Evolutionary conservation across 2,888 invertebrate species (phyloP).

Genomic region (Physocephala rufipes): DNA sequence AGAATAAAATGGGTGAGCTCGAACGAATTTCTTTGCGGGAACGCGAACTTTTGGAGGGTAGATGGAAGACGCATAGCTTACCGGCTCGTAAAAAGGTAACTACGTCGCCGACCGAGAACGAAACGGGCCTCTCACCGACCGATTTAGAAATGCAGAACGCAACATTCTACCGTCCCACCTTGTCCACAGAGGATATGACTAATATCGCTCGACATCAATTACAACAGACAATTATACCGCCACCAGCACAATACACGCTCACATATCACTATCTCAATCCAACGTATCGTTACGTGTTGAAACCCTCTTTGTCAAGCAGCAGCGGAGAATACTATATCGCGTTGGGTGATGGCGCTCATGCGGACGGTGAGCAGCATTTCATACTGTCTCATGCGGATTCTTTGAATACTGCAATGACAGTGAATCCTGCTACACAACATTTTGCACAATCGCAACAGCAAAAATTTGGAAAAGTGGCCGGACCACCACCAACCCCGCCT

Average conservation of each 20-base stretch:
- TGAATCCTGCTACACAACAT: background rate
- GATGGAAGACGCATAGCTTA: conserved; percentile 90
- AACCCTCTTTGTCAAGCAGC: conserved; percentile 71
- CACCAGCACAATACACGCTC: conserved; percentile 68
- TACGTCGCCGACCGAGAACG: conserved; percentile 69
- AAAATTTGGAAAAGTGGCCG: conserved; percentile 40
- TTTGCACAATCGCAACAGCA: background rate
- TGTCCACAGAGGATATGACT: conserved; percentile 83
- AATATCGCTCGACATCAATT: conserved; percentile 60
- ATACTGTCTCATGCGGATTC: conserved; percentile 73
- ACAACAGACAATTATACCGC: conserved; percentile 63
- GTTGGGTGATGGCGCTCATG: conserved; percentile 67
- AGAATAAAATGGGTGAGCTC: conserved; percentile 84
- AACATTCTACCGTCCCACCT: conserved; percentile 78
- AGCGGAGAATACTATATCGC: conserved; percentile 79
- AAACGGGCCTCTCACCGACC: conserved; percentile 67
- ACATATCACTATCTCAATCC: conserved; percentile 79
- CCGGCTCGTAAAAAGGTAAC: conserved; percentile 84
- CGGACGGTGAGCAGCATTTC: conserved; percentile 73
- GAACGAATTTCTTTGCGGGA: conserved; percentile 84
- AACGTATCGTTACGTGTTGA: conserved; percentile 76
- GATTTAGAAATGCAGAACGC: conserved; percentile 55
- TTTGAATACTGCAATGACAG: conserved; percentile 52
- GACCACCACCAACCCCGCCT: conserved; percentile 58
- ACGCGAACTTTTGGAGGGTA: conserved; percentile 82